phyloP scores from a whole-genome alignment of 1,140 invertebrate species.

The Camponotus floridanus region DNA sequence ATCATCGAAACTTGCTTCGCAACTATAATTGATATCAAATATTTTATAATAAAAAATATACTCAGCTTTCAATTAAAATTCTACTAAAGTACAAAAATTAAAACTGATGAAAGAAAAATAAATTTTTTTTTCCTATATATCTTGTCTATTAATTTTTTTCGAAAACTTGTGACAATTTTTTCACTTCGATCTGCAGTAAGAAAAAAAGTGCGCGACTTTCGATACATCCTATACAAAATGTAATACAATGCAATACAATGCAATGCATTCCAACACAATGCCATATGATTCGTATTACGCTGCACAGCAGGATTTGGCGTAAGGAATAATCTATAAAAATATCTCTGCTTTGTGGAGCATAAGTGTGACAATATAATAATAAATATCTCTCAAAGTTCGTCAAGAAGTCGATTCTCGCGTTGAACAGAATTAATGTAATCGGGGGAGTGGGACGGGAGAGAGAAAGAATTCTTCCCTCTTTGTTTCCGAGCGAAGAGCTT shows the following conservation, averaged over 20 bases:
- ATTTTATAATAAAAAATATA: neutral
- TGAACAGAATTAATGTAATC: constrained; percentile 26
- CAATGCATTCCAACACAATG: constrained; percentile 66
- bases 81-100: neutral
- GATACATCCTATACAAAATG: constrained; percentile 38
- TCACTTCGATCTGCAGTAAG: neutral
- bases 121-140: neutral
- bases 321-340: constrained; percentile 79
- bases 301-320: constrained; percentile 60
- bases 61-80: neutral
- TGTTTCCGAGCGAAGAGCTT: constrained; percentile 3
- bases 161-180: neutral
- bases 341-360: constrained; percentile 59
- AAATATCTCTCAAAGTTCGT: constrained; percentile 8
- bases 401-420: constrained; percentile 35
- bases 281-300: constrained; percentile 58
- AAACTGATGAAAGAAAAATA: neutral
- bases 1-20: neutral
- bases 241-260: constrained; percentile 64
- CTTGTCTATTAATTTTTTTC: neutral
- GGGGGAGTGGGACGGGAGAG: neutral
- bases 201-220: neutral
- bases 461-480: constrained; percentile 16
- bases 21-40: constrained; percentile 9
- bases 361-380: constrained; percentile 32